Percentiles rank a stretch among this genome's conserved stretches.
These are phyloP conservation scores for Myathropa florea DNA, from an alignment of 2,888 invertebrate genomes.

Conservation along the genomic window DNA sequence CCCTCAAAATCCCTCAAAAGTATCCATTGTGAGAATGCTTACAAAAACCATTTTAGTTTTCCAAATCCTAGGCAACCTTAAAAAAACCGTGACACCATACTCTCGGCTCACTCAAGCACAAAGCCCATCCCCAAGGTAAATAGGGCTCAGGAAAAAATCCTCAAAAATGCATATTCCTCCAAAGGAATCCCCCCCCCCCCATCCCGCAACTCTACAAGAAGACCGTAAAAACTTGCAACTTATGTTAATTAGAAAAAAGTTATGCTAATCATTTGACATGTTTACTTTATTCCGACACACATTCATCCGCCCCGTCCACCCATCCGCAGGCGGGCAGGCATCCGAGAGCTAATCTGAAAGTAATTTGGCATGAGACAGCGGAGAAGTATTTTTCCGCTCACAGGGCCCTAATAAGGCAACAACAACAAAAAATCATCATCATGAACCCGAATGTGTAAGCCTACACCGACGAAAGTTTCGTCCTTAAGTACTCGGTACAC, in stretches of 20 bases:
- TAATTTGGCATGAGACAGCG: constrained; percentile 62
- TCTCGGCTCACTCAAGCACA: not conserved
- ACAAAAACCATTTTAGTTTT: too few species aligned
- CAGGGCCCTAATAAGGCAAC: not conserved
- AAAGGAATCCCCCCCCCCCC: not conserved
- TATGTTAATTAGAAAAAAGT: constrained; percentile 62
- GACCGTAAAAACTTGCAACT: constrained; percentile 12
- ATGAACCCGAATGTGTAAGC: constrained; percentile 44
- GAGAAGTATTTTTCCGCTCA: not conserved
- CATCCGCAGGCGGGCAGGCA: constrained; percentile 27
- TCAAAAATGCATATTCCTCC: not conserved
- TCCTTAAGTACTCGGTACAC: constrained; percentile 46
- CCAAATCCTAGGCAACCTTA: not conserved
- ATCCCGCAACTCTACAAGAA: not conserved
- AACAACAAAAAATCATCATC: not conserved
- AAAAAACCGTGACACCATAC: not conserved
- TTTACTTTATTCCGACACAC: constrained; percentile 22
- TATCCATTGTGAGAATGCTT: too few species aligned
- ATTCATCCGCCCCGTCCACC: constrained; percentile 12
- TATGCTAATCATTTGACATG: constrained; percentile 51
- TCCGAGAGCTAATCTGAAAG: constrained; percentile 56
- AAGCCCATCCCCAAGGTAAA: not conserved
- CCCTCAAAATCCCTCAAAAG: too few species aligned
- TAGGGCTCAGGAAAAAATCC: not conserved
- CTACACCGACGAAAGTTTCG: constrained; percentile 34